These are phyloP conservation scores for Arbacia lixula DNA, from an alignment of 53 echinoderm and acorn worm genomes.

Conservation along the genomic window DNA sequence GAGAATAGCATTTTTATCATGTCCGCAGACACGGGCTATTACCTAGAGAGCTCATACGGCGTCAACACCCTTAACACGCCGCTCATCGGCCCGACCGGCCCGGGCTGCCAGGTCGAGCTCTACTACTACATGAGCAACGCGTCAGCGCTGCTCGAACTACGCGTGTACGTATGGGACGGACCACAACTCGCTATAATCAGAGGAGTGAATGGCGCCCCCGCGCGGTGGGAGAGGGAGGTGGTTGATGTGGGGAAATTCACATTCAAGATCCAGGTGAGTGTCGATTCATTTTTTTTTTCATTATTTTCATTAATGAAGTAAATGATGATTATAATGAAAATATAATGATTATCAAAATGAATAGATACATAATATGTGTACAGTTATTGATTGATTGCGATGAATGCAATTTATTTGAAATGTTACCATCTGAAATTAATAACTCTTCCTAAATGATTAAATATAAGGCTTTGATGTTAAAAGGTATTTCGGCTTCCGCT, in stretches of 20 bases:
- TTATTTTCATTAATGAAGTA: too few relatives aligned
- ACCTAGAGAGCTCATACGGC: slow-evolving; percentile 26
- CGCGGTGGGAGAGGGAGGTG: slow-evolving; percentile 2
- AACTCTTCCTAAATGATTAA: too few relatives aligned
- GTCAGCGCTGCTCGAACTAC: slow-evolving; percentile 27
- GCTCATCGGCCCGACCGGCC: slow-evolving; percentile 52
- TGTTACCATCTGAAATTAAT: too few relatives aligned
- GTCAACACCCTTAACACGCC: slow-evolving; percentile 53
- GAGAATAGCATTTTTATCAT: too few relatives aligned
- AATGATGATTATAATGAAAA: neutral
- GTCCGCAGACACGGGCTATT: slow-evolving; percentile 41
- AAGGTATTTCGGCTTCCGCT: too few relatives aligned
- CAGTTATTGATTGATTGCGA: too few relatives aligned
- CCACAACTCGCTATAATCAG: neutral
- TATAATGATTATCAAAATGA: neutral
- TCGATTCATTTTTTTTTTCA: too few relatives aligned
- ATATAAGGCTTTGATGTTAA: too few relatives aligned
- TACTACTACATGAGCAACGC: slow-evolving; percentile 43
- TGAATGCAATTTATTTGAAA: too few relatives aligned
- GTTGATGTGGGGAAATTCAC: slow-evolving; percentile 15
- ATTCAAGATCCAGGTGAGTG: neutral
- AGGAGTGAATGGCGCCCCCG: neutral
- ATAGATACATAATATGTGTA: too few relatives aligned
- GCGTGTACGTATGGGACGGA: slow-evolving; percentile 3
- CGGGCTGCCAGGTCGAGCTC: slow-evolving; percentile 53